These are phyloP conservation scores for Vanacampus margaritifer DNA, from an alignment of 2,113 vertebrate species.

Conservation along the genomic window DNA sequence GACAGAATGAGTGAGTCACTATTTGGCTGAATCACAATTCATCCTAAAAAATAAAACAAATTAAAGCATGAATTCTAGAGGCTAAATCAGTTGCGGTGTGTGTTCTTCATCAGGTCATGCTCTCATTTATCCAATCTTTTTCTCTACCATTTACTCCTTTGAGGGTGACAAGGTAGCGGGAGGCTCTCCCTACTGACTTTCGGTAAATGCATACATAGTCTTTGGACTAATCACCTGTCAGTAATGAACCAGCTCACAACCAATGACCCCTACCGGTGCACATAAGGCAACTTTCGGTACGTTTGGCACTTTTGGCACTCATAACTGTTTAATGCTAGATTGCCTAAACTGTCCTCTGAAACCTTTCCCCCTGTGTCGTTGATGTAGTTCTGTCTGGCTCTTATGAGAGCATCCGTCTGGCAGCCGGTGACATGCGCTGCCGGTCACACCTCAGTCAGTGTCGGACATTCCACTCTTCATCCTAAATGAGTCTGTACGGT, in stretches of 20 bases:
- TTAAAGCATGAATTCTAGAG: constrained; percentile 1
- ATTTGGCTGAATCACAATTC: constrained; percentile 33
- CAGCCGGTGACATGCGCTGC: constrained; percentile 42
- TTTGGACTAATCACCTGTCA: neutral
- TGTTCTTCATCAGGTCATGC: neutral
- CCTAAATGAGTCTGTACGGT: constrained; percentile 40
- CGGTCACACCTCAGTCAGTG: constrained; percentile 62
- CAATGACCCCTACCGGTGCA: neutral
- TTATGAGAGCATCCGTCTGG: constrained; percentile 42
- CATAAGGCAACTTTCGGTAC: neutral
- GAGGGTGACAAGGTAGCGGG: neutral
- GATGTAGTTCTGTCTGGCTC: neutral
- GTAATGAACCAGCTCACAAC: neutral
- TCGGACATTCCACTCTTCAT: constrained; percentile 59
- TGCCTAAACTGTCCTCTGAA: neutral
- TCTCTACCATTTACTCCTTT: neutral
- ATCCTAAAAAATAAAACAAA: constrained; percentile 6
- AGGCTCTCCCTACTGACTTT: neutral
- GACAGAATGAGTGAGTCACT: constrained; percentile 55
- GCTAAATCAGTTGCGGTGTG: neutral
- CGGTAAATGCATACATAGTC: neutral
- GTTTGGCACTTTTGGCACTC: neutral
- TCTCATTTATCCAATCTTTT: neutral
- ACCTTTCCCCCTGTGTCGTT: neutral
- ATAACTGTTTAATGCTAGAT: neutral